Evolutionary conservation across 2,888 invertebrate species (phyloP).

Genomic region (Seira ritae): DNA sequence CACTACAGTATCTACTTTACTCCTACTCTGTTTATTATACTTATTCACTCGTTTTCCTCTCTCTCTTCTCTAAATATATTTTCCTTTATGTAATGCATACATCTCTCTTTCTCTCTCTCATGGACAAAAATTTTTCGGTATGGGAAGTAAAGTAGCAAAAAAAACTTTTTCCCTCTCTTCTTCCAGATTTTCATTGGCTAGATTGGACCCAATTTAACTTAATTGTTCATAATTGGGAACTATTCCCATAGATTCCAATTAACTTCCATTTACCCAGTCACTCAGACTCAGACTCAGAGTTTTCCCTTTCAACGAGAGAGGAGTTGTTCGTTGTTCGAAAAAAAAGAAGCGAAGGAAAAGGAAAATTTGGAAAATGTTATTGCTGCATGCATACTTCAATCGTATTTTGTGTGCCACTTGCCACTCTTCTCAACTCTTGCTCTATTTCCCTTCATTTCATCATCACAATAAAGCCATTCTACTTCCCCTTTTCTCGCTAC

Average conservation of each 20-base stretch:
- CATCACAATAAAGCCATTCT: slow-evolving; percentile 21
- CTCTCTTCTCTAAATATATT: slow-evolving; percentile 36
- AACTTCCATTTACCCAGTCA: slow-evolving; percentile 70
- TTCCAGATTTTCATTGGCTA: slow-evolving; percentile 71
- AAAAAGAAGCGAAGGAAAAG: neutral
- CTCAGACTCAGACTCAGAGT: slow-evolving; percentile 41
- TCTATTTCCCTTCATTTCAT: slow-evolving; percentile 10
- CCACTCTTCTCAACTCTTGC: slow-evolving; percentile 30
- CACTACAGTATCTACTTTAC: slow-evolving; percentile 5
- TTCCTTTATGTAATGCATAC: slow-evolving; percentile 22
- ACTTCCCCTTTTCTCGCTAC: neutral
- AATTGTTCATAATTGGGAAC: slow-evolving; percentile 73
- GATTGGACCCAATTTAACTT: slow-evolving; percentile 73
- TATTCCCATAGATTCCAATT: slow-evolving; percentile 73
- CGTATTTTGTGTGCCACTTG: too few relatives aligned
- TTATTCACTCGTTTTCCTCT: slow-evolving; percentile 10
- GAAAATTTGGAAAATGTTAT: neutral
- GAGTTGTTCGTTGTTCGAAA: too few relatives aligned
- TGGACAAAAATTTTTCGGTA: neutral
- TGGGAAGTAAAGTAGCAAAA: neutral
- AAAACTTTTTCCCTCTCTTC: slow-evolving; percentile 33
- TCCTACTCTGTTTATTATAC: neutral
- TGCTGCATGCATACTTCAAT: neutral
- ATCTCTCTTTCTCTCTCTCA: neutral
- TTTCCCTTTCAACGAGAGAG: neutral